Conservation (phyloP, 2,888 invertebrate genomes). For the Scotopteryx bipunctaria region DNA sequence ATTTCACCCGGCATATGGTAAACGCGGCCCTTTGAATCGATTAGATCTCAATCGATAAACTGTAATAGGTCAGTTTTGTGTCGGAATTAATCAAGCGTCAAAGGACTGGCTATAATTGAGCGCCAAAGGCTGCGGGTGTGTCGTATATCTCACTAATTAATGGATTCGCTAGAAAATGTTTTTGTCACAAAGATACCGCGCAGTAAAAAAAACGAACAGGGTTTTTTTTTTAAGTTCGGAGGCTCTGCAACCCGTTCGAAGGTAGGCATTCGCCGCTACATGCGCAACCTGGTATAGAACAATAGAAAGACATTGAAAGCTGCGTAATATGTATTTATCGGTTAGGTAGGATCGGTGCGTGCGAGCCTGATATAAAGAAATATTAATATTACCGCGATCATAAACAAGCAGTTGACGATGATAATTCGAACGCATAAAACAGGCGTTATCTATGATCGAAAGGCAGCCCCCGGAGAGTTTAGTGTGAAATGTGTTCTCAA, state of each 20-base stretch:
- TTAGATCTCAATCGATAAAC: slow-evolving; percentile 75
- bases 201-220: slow-evolving; percentile 52
- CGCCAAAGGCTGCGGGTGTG: slow-evolving; percentile 69
- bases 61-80: slow-evolving; percentile 80
- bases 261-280: slow-evolving; percentile 26
- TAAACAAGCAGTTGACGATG: slow-evolving; percentile 77
- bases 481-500: slow-evolving; percentile 81
- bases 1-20: slow-evolving; percentile 70
- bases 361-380: slow-evolving; percentile 71
- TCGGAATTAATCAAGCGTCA: slow-evolving; percentile 81
- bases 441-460: slow-evolving; percentile 77
- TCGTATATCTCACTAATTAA: slow-evolving; percentile 81
- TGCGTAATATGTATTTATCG: slow-evolving; percentile 37
- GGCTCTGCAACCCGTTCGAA: slow-evolving; percentile 41
- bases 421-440: slow-evolving; percentile 80
- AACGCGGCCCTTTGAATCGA: slow-evolving; percentile 77
- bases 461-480: slow-evolving; percentile 70
- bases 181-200: slow-evolving; percentile 76
- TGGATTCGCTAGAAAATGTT: slow-evolving; percentile 76
- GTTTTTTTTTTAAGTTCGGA: slow-evolving; percentile 41
- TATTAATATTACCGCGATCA: slow-evolving; percentile 73
- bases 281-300: slow-evolving; percentile 32
- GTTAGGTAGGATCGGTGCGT: slow-evolving; percentile 56
- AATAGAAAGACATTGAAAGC: slow-evolving; percentile 34
- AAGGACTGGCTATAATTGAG: slow-evolving; percentile 75